Evolutionary conservation across 2,797 vertebrate genomes (phyloP).

Genomic region (Hypotaenidia philippensis): DNA sequence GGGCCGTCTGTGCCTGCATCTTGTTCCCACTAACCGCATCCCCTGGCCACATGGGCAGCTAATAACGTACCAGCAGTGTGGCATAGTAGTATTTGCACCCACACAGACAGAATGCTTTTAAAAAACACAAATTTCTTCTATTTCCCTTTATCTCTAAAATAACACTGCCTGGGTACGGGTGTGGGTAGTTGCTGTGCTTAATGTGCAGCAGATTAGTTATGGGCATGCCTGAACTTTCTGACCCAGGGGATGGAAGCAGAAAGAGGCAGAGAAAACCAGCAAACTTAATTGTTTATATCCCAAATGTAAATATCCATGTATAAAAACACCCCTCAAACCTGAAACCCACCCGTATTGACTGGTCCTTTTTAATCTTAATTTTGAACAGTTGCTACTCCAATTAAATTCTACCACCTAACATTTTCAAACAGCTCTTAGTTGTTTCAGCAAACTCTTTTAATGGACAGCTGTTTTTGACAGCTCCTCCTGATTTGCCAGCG

Average conservation of each 20-base stretch:
- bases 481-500: slow-evolving; percentile 93
- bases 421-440: slow-evolving; percentile 82
- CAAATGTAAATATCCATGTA: slow-evolving; percentile 55
- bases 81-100: not conserved
- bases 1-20: not conserved
- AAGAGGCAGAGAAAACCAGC: not conserved
- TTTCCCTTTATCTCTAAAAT: not conserved
- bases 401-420: slow-evolving; percentile 85
- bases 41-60: not conserved
- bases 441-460: slow-evolving; percentile 86
- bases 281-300: slow-evolving; percentile 50
- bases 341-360: slow-evolving; percentile 48
- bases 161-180: not conserved
- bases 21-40: not conserved
- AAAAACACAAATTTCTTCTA: not conserved
- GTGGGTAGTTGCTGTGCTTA: not conserved
- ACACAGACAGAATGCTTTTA: not conserved
- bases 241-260: not conserved
- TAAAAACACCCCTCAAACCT: slow-evolving; percentile 34
- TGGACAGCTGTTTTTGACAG: slow-evolving; percentile 99
- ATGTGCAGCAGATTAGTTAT: not conserved
- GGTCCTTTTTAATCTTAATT: slow-evolving; percentile 83
- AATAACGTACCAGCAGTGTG: not conserved
- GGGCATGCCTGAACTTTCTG: not conserved
- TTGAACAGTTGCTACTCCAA: slow-evolving; percentile 84